Conservation (phyloP, 2,888 invertebrate species). For the Phyto melanocephala region DNA sequence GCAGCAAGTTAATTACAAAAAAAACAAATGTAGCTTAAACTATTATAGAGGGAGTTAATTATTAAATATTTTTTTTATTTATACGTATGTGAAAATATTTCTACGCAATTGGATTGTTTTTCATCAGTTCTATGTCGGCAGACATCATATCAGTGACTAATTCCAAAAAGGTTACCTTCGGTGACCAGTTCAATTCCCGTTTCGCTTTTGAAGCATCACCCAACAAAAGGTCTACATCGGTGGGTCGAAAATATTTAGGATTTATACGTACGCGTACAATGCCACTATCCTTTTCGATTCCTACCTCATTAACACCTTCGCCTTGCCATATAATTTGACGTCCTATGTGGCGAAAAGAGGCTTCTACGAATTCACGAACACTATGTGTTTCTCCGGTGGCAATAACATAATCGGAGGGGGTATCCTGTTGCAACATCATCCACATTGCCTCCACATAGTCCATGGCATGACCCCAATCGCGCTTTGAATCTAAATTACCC, state of each 20-base stretch:
- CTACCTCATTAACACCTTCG: conserved; percentile 87
- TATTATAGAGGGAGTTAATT: not conserved
- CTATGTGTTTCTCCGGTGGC: conserved; percentile 97
- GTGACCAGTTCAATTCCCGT: conserved; percentile 91
- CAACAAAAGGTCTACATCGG: conserved; percentile 95
- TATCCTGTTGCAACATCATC: conserved; percentile 96
- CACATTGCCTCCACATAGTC: conserved; percentile 99
- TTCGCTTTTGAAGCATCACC: conserved; percentile 97
- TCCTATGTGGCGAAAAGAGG: conserved; percentile 90
- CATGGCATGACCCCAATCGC: conserved; percentile 99
- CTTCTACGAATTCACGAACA: conserved; percentile 97
- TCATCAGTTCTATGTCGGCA: conserved; percentile 94
- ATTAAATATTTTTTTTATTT: not conserved
- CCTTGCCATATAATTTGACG: conserved; percentile 93
- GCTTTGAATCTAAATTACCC: conserved; percentile 95
- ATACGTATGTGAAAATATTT: not conserved
- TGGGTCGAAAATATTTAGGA: conserved; percentile 96
- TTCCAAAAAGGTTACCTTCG: conserved; percentile 88
- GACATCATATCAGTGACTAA: conserved; percentile 97
- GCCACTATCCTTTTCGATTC: conserved; percentile 84
- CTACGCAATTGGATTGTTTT: conserved; percentile 91
- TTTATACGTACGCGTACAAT: conserved; percentile 92
- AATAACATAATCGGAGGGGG: conserved; percentile 97
- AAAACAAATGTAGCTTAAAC: not conserved
- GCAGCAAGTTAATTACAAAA: not conserved